These are phyloP conservation scores for Scaptomyza flava DNA, from an alignment of 2,888 invertebrate genomes.

Conservation along the genomic window DNA sequence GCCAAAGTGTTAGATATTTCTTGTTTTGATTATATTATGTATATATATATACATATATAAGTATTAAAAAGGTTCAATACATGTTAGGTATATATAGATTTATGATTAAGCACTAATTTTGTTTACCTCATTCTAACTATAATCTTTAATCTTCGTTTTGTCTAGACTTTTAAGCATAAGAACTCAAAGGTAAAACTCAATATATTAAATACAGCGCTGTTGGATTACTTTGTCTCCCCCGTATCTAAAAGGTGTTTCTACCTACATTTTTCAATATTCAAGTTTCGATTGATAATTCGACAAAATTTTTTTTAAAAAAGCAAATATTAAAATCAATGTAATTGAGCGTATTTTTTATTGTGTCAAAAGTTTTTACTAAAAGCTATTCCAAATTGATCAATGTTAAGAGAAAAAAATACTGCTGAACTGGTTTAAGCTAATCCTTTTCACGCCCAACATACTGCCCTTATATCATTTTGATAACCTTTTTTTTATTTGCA, in stretches of 20 bases:
- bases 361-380: too few species aligned
- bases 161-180: not conserved
- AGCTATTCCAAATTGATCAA: not conserved
- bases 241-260: too few species aligned
- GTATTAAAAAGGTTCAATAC: conserved; percentile 29
- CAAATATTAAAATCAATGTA: too few species aligned
- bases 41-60: not conserved
- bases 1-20: conserved; percentile 56
- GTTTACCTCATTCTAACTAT: not conserved
- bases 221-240: too few species aligned
- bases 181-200: not conserved
- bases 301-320: not conserved
- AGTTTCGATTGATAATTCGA: not conserved
- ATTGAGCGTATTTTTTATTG: not conserved
- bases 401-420: not conserved
- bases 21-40: conserved; percentile 9
- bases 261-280: too few species aligned
- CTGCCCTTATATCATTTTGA: conserved; percentile 1
- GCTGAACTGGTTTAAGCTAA: not conserved
- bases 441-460: not conserved
- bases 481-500: not conserved
- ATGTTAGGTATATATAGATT: conserved; percentile 10
- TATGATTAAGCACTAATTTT: not conserved
- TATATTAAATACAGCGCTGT: too few species aligned
- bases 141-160: not conserved